Base-by-base conservation (phyloP, 2,888 invertebrate species). In the Polyommatus icarus region DNA sequence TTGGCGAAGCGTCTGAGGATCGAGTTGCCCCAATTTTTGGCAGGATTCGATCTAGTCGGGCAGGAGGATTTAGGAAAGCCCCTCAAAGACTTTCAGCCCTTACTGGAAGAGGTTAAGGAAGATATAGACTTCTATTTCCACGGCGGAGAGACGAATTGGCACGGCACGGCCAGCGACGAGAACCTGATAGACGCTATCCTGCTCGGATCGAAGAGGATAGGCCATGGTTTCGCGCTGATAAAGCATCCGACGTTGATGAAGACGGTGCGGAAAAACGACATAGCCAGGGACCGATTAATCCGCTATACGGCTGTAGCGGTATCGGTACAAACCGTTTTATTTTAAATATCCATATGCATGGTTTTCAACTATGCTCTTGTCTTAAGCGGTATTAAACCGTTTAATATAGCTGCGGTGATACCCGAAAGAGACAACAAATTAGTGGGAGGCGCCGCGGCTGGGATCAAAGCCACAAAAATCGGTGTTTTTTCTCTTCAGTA, bases 41-140 rank as follows among this genome's bases (percentile, higher is more conserved):
- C 96, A 6, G 98, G 97, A 3, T 97, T 97, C 82, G 98, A 98
- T 91, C 93, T 98, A 78, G 97, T 97, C 0, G 97, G 97, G 0
- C 97, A 97, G 83, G 98, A 98, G 87, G 97, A 98, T 83, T 87
- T 94, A 79, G 97, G 97, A 0, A 90, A 92, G 32, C 95, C 96
- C 0, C 88, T 97, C 0, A 84, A 89, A 12, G 94, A 95, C 24
- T 97, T 95, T 80, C 87, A 95, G 0, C 92, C 96, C 0, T 87
- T 94, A 77, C 84, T 97, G 36, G 83, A 92, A 18, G 86, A 90
- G 57, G 87, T 94, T 1, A 93, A 95, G 61, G 88, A 93, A 0
- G 88, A 94, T 2, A 90, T 97, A 18, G 93, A 96, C 75, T 96
- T 95, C 83, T 97, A 95, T 84, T 97, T 97, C 82, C 97, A 98